Evolutionary conservation across 2,113 vertebrate genomes (phyloP).

Genomic region (Psophia crepitans): DNA sequence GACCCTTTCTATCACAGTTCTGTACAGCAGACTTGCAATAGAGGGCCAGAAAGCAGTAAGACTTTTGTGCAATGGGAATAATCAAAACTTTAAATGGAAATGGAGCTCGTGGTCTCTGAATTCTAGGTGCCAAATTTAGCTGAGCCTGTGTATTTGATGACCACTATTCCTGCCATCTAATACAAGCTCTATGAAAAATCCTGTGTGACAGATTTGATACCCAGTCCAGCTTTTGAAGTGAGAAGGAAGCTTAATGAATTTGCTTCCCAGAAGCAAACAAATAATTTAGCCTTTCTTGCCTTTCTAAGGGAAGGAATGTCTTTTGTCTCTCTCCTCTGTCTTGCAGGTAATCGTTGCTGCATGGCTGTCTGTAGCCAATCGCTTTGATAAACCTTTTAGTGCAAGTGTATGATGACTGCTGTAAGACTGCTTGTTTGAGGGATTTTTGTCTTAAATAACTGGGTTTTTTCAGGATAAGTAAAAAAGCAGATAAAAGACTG

Average conservation of each 20-base stretch:
- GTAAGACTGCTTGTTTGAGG: neutral
- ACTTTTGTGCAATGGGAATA: neutral
- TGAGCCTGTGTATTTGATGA: neutral
- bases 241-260: neutral
- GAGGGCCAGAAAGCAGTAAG: neutral
- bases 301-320: neutral
- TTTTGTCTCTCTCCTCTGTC: neutral
- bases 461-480: neutral
- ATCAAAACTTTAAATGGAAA: neutral
- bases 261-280: neutral
- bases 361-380: neutral
- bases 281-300: neutral
- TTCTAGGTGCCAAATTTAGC: neutral
- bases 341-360: neutral
- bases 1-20: neutral
- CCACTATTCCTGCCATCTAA: neutral
- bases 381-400: neutral
- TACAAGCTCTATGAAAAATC: neutral
- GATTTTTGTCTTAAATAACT: neutral
- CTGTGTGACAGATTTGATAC: neutral
- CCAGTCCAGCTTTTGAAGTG: neutral
- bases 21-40: neutral
- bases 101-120: neutral
- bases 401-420: neutral
- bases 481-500: neutral